Conservation (phyloP, 2,888 invertebrate genomes). For the Nineta flava region DNA sequence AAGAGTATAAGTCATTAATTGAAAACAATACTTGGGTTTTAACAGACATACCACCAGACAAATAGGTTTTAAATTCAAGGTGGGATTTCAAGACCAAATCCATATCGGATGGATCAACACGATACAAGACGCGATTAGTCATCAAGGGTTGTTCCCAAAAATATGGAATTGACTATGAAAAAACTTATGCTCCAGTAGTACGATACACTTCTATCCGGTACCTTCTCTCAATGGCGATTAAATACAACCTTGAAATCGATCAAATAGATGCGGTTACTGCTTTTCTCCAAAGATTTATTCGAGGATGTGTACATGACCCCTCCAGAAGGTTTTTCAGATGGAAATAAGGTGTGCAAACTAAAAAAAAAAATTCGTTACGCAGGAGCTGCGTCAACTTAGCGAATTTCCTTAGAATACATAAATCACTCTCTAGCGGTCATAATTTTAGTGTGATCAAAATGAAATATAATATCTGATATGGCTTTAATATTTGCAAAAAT, state of each 20-base stretch:
- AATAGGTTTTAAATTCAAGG: conserved; percentile 12
- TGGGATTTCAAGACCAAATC: conserved; percentile 13
- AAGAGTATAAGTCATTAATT: conserved; percentile 11
- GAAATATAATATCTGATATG: too few relatives aligned
- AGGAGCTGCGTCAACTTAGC: too few relatives aligned
- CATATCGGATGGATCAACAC: conserved; percentile 7
- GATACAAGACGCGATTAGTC: conserved; percentile 13
- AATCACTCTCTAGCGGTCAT: too few relatives aligned
- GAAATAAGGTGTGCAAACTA: conserved; percentile 13
- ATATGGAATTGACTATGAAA: conserved; percentile 10
- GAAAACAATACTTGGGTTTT: too few relatives aligned
- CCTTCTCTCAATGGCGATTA: conserved; percentile 7
- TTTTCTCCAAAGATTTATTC: conserved; percentile 9
- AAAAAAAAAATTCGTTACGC: too few relatives aligned
- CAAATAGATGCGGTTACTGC: conserved; percentile 13
- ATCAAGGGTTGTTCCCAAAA: conserved; percentile 11
- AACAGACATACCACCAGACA: too few relatives aligned
- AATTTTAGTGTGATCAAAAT: too few relatives aligned
- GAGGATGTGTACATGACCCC: conserved; percentile 9
- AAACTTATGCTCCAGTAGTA: conserved; percentile 13
- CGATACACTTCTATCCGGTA: conserved; percentile 10
- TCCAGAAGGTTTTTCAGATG: conserved; percentile 11
- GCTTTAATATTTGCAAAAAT: too few relatives aligned
- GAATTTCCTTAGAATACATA: too few relatives aligned
- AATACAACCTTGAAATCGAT: conserved; percentile 9